Conservation (phyloP, 1,140 invertebrate genomes). For the Drosophila parvula region DNA sequence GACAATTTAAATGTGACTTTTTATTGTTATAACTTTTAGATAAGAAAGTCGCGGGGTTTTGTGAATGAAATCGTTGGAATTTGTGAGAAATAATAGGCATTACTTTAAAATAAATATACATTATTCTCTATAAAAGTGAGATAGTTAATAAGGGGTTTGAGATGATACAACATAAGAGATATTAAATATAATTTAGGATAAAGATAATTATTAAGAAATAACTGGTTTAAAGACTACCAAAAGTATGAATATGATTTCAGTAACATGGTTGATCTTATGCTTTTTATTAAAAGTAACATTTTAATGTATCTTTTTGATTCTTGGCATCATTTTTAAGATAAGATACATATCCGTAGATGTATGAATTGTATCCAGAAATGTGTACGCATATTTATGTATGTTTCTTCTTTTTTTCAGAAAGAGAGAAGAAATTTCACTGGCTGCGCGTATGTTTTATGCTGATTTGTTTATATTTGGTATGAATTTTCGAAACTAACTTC, state of each 20-base stretch:
- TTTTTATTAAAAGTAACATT: neutral
- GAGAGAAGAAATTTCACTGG: conserved; percentile 48
- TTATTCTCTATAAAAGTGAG: neutral
- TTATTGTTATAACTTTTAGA: conserved; percentile 9
- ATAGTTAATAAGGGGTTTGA: too few relatives aligned
- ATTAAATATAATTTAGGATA: neutral
- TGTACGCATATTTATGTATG: conserved; percentile 20
- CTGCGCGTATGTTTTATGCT: conserved; percentile 73
- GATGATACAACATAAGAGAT: neutral
- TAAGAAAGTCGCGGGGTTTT: neutral
- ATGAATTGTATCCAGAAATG: neutral
- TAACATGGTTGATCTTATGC: neutral
- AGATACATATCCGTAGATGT: conserved; percentile 3
- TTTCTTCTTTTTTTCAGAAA: conserved; percentile 8
- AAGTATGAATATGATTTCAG: neutral
- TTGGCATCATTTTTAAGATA: neutral
- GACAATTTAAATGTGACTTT: conserved; percentile 12
- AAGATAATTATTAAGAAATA: too few relatives aligned
- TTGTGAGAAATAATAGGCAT: neutral
- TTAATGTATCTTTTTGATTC: neutral
- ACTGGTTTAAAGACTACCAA: neutral
- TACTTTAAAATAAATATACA: neutral
- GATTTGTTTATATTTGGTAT: conserved; percentile 81
- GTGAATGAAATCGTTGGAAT: neutral
- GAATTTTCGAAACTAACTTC: conserved; percentile 80